Evolutionary conservation across 2,113 vertebrate species (phyloP).

Genomic region (Oryzias curvinotus): DNA sequence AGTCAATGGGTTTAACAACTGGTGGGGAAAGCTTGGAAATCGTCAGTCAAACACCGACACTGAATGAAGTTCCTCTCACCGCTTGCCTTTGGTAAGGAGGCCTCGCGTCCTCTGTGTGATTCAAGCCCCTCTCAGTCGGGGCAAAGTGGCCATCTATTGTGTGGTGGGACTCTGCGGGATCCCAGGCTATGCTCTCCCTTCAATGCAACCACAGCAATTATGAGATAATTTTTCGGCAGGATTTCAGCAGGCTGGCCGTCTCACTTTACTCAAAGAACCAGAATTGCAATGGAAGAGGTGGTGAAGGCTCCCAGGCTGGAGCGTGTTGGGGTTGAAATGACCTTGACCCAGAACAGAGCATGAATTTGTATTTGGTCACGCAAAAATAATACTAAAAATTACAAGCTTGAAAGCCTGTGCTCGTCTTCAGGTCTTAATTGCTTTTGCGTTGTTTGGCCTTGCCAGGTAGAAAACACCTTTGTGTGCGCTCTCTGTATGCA

Average conservation of each 20-base stretch:
- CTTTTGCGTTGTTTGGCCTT: too few species aligned
- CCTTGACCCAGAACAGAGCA: background rate
- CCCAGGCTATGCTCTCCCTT: slow-evolving; percentile 25
- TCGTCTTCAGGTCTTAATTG: too few species aligned
- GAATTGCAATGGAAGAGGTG: slow-evolving; percentile 34
- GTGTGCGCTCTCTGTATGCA: too few species aligned
- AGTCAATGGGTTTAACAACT: slow-evolving; percentile 29
- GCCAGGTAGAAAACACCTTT: too few species aligned
- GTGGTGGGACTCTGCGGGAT: slow-evolving; percentile 26
- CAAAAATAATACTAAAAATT: too few species aligned
- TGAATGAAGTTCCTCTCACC: slow-evolving; percentile 53
- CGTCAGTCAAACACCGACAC: too few species aligned
- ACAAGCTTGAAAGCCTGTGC: too few species aligned
- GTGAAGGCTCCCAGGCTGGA: slow-evolving; percentile 13
- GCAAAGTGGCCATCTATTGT: slow-evolving; percentile 62
- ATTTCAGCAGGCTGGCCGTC: slow-evolving; percentile 57
- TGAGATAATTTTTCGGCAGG: slow-evolving; percentile 63
- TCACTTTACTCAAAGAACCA: slow-evolving; percentile 65
- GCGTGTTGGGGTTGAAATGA: slow-evolving; percentile 30
- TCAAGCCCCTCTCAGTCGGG: slow-evolving; percentile 56
- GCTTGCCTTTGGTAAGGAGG: slow-evolving; percentile 39
- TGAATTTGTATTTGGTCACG: too few species aligned
- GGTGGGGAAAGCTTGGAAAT: slow-evolving; percentile 48
- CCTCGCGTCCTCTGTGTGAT: slow-evolving; percentile 58
- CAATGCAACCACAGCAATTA: slow-evolving; percentile 49